Conservation (phyloP, 2,797 vertebrate species). For the Lacerta viridis region DNA sequence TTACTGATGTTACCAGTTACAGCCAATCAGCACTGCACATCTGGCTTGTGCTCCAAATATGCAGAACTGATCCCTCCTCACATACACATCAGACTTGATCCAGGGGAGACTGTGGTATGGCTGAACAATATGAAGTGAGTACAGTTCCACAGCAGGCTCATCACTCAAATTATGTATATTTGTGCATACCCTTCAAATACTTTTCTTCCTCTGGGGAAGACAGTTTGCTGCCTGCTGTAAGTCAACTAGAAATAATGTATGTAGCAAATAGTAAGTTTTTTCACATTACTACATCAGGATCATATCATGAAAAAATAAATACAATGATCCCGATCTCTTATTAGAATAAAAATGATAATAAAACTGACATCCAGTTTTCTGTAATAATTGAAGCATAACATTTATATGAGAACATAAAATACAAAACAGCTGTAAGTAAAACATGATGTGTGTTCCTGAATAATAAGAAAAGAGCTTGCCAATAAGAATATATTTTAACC, state of each 20-base stretch:
- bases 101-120: neutral
- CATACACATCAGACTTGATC: neutral
- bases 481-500: slow-evolving; percentile 81
- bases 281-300: neutral
- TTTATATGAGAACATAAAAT: slow-evolving; percentile 87
- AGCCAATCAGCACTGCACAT: neutral
- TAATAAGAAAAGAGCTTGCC: slow-evolving; percentile 81
- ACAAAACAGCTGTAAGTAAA: slow-evolving; percentile 85
- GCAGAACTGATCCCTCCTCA: neutral
- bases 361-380: slow-evolving; percentile 81
- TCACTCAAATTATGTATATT: neutral
- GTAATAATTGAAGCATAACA: slow-evolving; percentile 84
- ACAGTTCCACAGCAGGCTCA: neutral
- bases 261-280: slow-evolving; percentile 24
- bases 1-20: neutral
- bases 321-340: slow-evolving; percentile 53
- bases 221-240: slow-evolving; percentile 9
- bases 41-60: neutral
- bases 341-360: slow-evolving; percentile 71
- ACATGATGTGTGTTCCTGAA: slow-evolving; percentile 85
- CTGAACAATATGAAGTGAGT: neutral
- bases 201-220: slow-evolving; percentile 46
- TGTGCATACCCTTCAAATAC: neutral
- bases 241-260: slow-evolving; percentile 6
- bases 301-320: slow-evolving; percentile 35